Base-by-base conservation (phyloP, 2,797 vertebrate genomes). In the Astyanax mexicanus region DNA sequence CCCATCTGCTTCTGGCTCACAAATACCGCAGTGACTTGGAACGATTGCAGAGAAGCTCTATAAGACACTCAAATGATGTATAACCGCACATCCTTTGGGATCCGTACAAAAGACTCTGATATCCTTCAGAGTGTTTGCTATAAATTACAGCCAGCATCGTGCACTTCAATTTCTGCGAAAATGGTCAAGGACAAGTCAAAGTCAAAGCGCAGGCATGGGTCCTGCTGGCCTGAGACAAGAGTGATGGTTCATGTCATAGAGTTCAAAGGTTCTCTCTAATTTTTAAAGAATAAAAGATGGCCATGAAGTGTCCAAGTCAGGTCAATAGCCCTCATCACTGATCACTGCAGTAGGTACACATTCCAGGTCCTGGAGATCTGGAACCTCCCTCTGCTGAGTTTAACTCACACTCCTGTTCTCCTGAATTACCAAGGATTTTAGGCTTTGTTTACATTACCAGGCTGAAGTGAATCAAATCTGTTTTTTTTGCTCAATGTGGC, bases 1-100 rank as follows among this genome's bases (percentile, higher is more conserved):
- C 5, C 45, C 25, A 55, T 23, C 57, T 60, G 60, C 15, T 37
- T 66, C 42, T 45, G 61, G 44, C 29, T 65, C 44, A 72, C 17
- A 67, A 19, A 60, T n/a, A 45, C 29, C 27, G 25, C 64, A 49
- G 27, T 42, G 47, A 54, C 11, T 44, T 44, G 49, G 27, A 52
- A 67, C 19, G 25, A 67, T 67, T 66, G 38, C 11, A 67, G 19
- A 19, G 52, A 55, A 37, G 17, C 27, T 54, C 9, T 40, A 42
- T 5, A 44, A 65, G 23, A 13, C 40, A 27, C 21, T 65, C 12
- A 4, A 27, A 62, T 62, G 29, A 23, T 38, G n/a, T 40, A 40
- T 35, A 38, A 3, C 35, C 47, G 42, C 13, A 42, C 52, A 29
- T 29, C 6, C 6, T 11, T 51, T 51, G 47, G 9, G 15, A 2